These are phyloP conservation scores for Cephus pulcher DNA, from an alignment of 2,888 invertebrate species.

Conservation along the genomic window DNA sequence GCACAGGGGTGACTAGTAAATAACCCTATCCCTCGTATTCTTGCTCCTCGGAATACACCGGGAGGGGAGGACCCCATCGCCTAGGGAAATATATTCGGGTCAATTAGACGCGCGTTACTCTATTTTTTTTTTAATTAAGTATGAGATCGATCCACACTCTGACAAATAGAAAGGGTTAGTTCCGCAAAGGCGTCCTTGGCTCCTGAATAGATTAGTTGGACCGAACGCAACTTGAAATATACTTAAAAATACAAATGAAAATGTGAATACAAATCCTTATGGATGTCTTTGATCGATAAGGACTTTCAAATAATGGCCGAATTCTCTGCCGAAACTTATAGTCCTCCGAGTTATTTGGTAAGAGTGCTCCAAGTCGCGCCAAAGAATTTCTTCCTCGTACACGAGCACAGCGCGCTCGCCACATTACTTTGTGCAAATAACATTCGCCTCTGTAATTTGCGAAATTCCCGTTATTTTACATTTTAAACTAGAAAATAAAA, in stretches of 20 bases:
- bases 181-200: neutral
- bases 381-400: neutral
- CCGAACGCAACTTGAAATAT: neutral
- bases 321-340: neutral
- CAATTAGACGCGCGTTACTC: neutral
- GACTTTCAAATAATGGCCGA: neutral
- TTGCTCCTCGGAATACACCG: neutral
- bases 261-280: neutral
- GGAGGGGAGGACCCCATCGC: neutral
- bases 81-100: neutral
- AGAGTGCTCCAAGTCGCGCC: neutral
- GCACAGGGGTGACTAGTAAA: neutral
- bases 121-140: neutral
- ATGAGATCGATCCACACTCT: neutral
- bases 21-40: neutral
- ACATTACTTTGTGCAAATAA: slow-evolving; percentile 55
- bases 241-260: neutral
- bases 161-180: neutral
- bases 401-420: slow-evolving; percentile 33
- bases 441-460: slow-evolving; percentile 46
- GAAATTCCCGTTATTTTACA: slow-evolving; percentile 57
- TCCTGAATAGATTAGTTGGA: neutral
- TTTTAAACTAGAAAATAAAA: slow-evolving; percentile 58
- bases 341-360: neutral
- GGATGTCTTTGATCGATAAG: neutral